A percentile compares a stretch with the other conserved stretches of the same genome.
phyloP scores from a whole-genome alignment of 2,113 vertebrate genomes.

The Larimichthys crocea region DNA sequence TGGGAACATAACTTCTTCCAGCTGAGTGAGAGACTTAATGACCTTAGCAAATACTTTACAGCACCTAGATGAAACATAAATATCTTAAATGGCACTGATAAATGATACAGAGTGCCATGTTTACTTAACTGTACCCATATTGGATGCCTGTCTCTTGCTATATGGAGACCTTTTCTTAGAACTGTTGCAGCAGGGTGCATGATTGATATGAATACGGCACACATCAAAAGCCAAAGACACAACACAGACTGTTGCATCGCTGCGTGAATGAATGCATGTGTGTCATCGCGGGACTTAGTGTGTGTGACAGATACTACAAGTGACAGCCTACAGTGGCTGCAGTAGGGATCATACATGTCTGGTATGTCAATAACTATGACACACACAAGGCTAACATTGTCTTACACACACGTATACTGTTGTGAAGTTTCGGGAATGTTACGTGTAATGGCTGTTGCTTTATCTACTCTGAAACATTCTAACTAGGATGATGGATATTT shows the following conservation, averaged over 20 bases:
- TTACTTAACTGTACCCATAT: slow-evolving; percentile 32
- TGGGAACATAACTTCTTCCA: slow-evolving; percentile 10
- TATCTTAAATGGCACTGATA: slow-evolving; percentile 29
- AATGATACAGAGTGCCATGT: slow-evolving; percentile 32
- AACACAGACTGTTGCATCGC: slow-evolving; percentile 8
- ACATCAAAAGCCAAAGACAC: slow-evolving; percentile 49
- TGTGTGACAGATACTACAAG: slow-evolving; percentile 36
- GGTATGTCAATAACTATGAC: slow-evolving; percentile 58
- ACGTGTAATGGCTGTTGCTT: background rate
- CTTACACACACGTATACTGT: background rate
- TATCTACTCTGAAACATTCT: background rate
- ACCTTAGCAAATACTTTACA: background rate
- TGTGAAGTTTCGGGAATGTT: background rate
- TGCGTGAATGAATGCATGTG: slow-evolving; percentile 13
- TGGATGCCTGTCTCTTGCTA: slow-evolving; percentile 26
- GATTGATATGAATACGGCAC: slow-evolving; percentile 48
- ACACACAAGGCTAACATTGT: slow-evolving; percentile 6
- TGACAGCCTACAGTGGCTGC: slow-evolving; percentile 36
- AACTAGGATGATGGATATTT: background rate
- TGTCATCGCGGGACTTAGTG: slow-evolving; percentile 47
- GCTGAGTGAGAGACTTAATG: background rate
- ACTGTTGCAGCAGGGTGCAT: slow-evolving; percentile 3
- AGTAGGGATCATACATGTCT: slow-evolving; percentile 48
- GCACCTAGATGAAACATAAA: slow-evolving; percentile 31
- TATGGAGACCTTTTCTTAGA: slow-evolving; percentile 46